These are phyloP conservation scores for Acipenser transmontanus DNA, from an alignment of 2,797 vertebrate genomes.

Conservation along the genomic window DNA sequence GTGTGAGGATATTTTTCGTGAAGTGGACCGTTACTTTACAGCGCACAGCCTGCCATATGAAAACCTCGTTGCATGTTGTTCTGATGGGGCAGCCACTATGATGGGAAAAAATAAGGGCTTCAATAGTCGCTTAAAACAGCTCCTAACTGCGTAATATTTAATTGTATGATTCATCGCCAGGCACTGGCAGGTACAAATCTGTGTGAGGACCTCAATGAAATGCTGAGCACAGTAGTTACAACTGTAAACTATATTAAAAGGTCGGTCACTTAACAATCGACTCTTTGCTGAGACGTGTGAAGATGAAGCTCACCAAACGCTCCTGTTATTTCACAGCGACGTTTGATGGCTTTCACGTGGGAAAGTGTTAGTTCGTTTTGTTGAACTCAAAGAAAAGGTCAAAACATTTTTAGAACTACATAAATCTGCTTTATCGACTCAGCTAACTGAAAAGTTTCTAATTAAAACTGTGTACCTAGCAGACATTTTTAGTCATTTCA, in stretches of 20 bases:
- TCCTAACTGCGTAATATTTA: conserved; percentile 1
- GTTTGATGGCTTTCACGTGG: background rate
- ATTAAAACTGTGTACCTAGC: background rate
- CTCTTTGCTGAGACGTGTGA: conserved; percentile 3
- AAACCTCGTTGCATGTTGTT: background rate
- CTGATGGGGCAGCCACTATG: background rate
- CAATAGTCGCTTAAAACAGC: background rate
- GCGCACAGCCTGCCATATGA: background rate
- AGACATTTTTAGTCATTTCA: conserved; percentile 1
- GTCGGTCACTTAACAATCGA: background rate
- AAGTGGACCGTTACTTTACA: background rate
- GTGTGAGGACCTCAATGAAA: background rate
- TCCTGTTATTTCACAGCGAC: background rate
- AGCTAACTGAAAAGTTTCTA: background rate
- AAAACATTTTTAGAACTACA: too few relatives aligned
- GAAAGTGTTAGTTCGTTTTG: background rate
- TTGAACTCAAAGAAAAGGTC: background rate
- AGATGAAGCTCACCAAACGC: background rate
- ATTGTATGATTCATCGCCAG: conserved; percentile 1
- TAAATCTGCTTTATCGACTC: background rate
- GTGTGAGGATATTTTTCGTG: background rate
- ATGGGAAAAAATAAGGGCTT: background rate
- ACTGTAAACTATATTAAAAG: background rate
- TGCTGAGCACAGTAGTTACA: background rate
- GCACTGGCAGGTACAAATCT: conserved; percentile 3